Evolutionary conservation across 2,888 invertebrate genomes (phyloP).

Genomic region (Theodoxus fluviatilis): DNA sequence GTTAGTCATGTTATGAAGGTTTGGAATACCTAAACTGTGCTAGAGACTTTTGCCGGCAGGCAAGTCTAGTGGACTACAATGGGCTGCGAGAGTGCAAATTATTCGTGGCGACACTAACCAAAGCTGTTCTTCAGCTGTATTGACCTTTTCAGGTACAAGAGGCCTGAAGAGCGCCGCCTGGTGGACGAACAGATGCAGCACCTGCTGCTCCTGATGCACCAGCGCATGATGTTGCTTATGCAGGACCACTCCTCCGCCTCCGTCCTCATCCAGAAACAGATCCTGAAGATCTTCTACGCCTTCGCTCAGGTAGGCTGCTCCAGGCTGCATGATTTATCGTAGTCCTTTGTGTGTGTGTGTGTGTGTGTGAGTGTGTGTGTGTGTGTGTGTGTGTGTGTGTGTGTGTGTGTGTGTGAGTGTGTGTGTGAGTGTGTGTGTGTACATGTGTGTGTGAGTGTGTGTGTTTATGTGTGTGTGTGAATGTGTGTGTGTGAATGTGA

Average conservation of each 20-base stretch:
- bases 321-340: neutral
- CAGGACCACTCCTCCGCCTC: conserved; percentile 86
- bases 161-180: conserved; percentile 85
- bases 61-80: neutral
- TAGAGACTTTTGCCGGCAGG: too few species aligned
- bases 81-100: neutral
- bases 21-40: too few species aligned
- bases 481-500: too few species aligned
- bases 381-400: neutral
- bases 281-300: conserved; percentile 90
- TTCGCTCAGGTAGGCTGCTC: conserved; percentile 75
- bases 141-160: conserved; percentile 81
- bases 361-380: neutral
- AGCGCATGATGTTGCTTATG: conserved; percentile 72
- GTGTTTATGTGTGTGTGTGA: neutral
- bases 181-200: conserved; percentile 94
- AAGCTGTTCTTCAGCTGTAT: too few species aligned
- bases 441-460: neutral
- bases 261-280: conserved; percentile 90
- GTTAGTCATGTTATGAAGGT: too few species aligned
- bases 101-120: neutral
- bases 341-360: neutral
- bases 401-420: neutral
- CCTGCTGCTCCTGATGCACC: conserved; percentile 89
- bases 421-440: too few species aligned